These are phyloP conservation scores for Alviniconcha marisindica DNA, from an alignment of 1,140 invertebrate genomes.

Conservation along the genomic window DNA sequence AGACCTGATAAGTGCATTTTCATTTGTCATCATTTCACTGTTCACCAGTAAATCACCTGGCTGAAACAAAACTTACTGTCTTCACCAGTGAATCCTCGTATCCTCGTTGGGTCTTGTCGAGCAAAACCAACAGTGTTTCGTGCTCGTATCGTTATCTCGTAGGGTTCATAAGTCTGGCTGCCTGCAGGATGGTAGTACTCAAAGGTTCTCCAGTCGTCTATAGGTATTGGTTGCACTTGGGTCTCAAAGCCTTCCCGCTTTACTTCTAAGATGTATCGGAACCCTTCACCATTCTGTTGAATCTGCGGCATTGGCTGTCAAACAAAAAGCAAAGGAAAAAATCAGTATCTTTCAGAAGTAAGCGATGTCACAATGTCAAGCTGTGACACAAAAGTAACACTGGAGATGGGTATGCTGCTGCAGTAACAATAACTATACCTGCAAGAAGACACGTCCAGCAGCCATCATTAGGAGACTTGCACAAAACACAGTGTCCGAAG, in stretches of 20 bases:
- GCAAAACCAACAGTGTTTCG: conserved; percentile 93
- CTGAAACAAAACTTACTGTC: conserved; percentile 81
- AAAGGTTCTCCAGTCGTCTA: conserved; percentile 58
- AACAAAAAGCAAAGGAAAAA: conserved; percentile 3
- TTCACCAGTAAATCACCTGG: too few species aligned
- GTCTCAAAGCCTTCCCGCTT: conserved; percentile 78
- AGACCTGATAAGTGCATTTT: too few species aligned
- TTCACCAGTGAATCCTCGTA: conserved; percentile 95
- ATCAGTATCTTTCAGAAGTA: background rate
- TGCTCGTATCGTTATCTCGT: conserved; percentile 93
- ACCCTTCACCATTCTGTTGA: conserved; percentile 95
- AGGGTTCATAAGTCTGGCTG: conserved; percentile 87
- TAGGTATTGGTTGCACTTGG: conserved; percentile 37
- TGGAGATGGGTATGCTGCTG: too few species aligned
- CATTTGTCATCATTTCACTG: too few species aligned
- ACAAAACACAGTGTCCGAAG: too few species aligned
- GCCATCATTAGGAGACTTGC: too few species aligned
- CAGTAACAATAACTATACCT: too few species aligned
- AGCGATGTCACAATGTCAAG: too few species aligned
- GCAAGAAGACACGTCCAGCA: too few species aligned
- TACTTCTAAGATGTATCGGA: conserved; percentile 94
- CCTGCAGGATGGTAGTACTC: conserved; percentile 22
- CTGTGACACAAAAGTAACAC: too few species aligned
- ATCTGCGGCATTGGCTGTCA: conserved; percentile 93
- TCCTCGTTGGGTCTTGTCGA: conserved; percentile 83